A percentile compares a stretch with the other conserved stretches of the same genome.
These are phyloP conservation scores for Drosophila ironensis DNA, from an alignment of 1,140 invertebrate genomes.

Conservation along the genomic window DNA sequence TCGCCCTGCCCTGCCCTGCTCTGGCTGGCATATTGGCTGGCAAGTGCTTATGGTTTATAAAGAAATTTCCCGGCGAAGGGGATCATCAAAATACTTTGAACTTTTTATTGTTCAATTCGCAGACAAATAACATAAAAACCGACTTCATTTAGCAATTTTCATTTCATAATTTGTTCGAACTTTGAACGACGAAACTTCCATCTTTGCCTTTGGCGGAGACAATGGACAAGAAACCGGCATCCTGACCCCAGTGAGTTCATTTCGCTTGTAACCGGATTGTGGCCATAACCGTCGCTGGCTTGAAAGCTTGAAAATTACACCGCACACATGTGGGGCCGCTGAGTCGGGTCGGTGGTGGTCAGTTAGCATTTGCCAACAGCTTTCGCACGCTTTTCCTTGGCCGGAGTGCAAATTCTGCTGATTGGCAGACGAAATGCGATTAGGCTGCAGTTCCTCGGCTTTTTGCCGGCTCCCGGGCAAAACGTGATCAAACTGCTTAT, in stretches of 20 bases:
- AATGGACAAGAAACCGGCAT: neutral
- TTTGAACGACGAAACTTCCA: conserved; percentile 33
- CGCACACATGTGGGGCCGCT: conserved; percentile 20
- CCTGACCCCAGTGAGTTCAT: conserved; percentile 18
- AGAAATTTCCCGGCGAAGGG: conserved; percentile 51
- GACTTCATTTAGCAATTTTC: conserved; percentile 70
- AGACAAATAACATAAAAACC: conserved; percentile 59
- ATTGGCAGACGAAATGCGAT: conserved; percentile 38
- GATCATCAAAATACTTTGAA: conserved; percentile 74
- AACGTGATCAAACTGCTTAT: conserved; percentile 47
- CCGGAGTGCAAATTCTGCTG: conserved; percentile 18
- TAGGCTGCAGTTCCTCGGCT: conserved; percentile 14
- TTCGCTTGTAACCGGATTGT: conserved; percentile 61
- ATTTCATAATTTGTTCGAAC: conserved; percentile 68
- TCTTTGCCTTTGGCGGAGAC: conserved; percentile 29
- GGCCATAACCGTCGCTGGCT: conserved; percentile 51
- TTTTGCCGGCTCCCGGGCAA: conserved; percentile 11
- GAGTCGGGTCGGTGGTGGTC: conserved; percentile 8
- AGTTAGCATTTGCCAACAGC: neutral
- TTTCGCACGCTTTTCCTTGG: conserved; percentile 2
- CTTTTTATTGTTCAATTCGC: conserved; percentile 72
- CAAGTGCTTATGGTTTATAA: conserved; percentile 20
- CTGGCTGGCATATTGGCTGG: conserved; percentile 30
- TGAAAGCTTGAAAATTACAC: conserved; percentile 51
- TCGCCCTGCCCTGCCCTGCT: neutral